These are phyloP conservation scores for Melanotaenia duboulayi DNA, from an alignment of 2,113 vertebrate species.

Conservation along the genomic window DNA sequence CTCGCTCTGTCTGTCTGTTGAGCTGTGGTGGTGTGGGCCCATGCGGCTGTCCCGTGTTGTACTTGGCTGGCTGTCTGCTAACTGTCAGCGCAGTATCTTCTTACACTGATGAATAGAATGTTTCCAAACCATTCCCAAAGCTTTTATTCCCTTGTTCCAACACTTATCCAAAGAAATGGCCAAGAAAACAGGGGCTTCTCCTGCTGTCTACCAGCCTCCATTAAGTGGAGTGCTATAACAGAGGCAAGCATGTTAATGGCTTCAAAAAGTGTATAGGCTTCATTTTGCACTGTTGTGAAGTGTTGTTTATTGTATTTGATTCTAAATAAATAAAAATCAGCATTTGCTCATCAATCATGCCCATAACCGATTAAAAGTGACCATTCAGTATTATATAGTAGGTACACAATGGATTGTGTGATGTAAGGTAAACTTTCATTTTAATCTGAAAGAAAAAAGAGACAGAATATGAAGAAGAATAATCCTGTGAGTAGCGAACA, in stretches of 20 bases:
- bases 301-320: not conserved
- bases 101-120: slow-evolving; percentile 83
- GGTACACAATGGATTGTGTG: not conserved
- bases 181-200: slow-evolving; percentile 72
- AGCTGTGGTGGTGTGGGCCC: slow-evolving; percentile 53
- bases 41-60: slow-evolving; percentile 78
- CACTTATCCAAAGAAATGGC: slow-evolving; percentile 70
- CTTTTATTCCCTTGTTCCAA: slow-evolving; percentile 75
- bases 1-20: slow-evolving; percentile 66
- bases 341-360: not conserved
- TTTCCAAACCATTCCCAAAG: slow-evolving; percentile 82
- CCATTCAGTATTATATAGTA: not conserved
- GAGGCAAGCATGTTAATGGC: slow-evolving; percentile 51
- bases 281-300: not conserved
- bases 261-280: not conserved
- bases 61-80: slow-evolving; percentile 78
- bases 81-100: slow-evolving; percentile 84
- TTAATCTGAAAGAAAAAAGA: not conserved
- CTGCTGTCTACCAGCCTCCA: slow-evolving; percentile 46
- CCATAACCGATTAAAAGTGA: not conserved
- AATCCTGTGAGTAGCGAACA: slow-evolving; percentile 66
- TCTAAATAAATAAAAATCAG: not conserved
- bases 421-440: not conserved
- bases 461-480: slow-evolving; percentile 44
- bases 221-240: slow-evolving; percentile 39